Percentiles rank a stretch among this genome's conserved stretches.
Evolutionary conservation across 2,888 invertebrate genomes (phyloP).

Genomic region (Cantharis lateralis): DNA sequence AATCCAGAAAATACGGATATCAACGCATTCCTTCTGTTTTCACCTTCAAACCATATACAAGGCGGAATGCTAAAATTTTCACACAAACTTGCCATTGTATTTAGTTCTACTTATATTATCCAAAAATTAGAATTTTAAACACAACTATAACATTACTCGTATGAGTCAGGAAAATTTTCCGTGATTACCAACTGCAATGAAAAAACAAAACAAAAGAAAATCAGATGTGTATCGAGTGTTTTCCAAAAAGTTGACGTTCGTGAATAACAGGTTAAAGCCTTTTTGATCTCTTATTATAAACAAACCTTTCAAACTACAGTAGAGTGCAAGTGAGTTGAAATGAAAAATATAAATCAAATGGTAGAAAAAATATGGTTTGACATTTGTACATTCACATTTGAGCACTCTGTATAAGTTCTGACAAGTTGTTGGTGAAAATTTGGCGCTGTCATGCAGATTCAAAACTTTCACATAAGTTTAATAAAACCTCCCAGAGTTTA

Average conservation of each 20-base stretch:
- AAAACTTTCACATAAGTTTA: not conserved
- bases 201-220: not conserved
- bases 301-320: not conserved
- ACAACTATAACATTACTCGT: not conserved
- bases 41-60: constrained; percentile 84
- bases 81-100: constrained; percentile 54
- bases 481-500: not conserved
- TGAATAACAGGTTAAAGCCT: not conserved
- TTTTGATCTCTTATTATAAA: not conserved
- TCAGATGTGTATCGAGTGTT: not conserved
- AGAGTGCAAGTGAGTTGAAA: not conserved
- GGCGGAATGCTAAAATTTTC: constrained; percentile 76
- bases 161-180: not conserved
- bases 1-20: constrained; percentile 85
- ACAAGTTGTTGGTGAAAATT: not conserved
- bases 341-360: not conserved
- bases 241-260: not conserved
- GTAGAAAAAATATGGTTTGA: not conserved
- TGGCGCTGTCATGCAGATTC: not conserved
- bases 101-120: not conserved
- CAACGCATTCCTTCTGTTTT: constrained; percentile 84
- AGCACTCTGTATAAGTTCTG: not conserved
- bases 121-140: not conserved
- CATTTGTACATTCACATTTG: not conserved
- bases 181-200: not conserved